These are phyloP conservation scores for Umimayanthus kanabou DNA, from an alignment of 92 coral and sea anemone genomes.

Conservation along the genomic window DNA sequence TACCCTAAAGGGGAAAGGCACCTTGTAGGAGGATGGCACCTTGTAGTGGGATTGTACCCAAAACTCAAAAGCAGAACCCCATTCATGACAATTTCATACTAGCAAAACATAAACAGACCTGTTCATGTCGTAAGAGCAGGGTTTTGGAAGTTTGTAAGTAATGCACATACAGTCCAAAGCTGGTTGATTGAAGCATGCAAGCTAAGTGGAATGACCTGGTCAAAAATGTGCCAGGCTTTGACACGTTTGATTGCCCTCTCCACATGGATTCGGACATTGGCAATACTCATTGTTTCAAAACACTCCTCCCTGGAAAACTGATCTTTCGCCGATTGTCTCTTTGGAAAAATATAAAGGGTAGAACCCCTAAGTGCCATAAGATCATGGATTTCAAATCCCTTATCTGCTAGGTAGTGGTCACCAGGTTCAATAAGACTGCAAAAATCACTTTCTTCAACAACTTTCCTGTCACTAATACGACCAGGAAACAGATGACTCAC, in stretches of 20 bases:
- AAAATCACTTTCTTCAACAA: constrained; percentile 42
- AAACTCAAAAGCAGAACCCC: neutral
- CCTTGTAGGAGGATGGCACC: too few species aligned
- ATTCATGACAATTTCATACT: neutral
- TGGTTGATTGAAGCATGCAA: constrained; percentile 54
- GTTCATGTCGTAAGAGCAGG: constrained; percentile 32
- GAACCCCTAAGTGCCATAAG: constrained; percentile 31
- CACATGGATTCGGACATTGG: constrained; percentile 54
- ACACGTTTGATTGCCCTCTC: constrained; percentile 50
- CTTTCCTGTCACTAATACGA: constrained; percentile 43
- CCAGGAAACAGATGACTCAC: constrained; percentile 29
- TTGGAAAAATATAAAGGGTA: constrained; percentile 35
- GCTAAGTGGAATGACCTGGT: constrained; percentile 49
- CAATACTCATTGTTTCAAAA: constrained; percentile 59
- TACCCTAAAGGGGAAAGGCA: too few species aligned
- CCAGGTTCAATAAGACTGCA: constrained; percentile 34
- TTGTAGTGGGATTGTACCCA: too few species aligned
- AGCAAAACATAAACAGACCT: neutral
- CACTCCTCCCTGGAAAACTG: constrained; percentile 53
- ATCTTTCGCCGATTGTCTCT: constrained; percentile 40
- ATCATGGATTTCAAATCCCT: constrained; percentile 39
- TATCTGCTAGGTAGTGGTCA: constrained; percentile 36
- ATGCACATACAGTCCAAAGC: constrained; percentile 54
- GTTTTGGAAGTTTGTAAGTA: constrained; percentile 52
- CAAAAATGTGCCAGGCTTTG: constrained; percentile 61